These are phyloP conservation scores for Dione juno DNA, from an alignment of 2,888 invertebrate species.

Conservation along the genomic window DNA sequence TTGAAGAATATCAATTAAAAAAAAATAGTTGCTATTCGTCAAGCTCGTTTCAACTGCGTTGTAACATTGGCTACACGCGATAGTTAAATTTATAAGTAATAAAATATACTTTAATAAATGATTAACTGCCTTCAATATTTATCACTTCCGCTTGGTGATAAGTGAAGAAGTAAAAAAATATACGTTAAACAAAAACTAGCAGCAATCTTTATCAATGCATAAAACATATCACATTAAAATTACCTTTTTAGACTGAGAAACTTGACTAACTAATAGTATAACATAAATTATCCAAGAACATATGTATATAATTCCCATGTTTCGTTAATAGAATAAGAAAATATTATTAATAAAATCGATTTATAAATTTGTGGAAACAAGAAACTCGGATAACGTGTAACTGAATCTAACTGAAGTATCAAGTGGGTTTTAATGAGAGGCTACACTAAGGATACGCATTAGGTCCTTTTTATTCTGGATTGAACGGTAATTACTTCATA, in stretches of 20 bases:
- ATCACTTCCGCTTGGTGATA: constrained; percentile 5
- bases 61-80: not conserved
- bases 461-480: constrained; percentile 1
- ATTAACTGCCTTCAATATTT: not conserved
- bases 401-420: too few species aligned
- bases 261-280: not conserved
- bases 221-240: not conserved
- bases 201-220: not conserved
- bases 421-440: constrained; percentile 1
- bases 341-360: too few species aligned
- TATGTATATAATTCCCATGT: not conserved
- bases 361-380: too few species aligned
- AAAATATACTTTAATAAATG: not conserved
- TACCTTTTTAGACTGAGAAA: not conserved
- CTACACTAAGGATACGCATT: constrained; percentile 5
- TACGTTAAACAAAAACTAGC: not conserved
- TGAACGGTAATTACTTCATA: not conserved
- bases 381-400: too few species aligned
- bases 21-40: not conserved
- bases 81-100: not conserved
- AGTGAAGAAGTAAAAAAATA: not conserved
- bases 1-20: too few species aligned
- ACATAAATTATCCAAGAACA: not conserved
- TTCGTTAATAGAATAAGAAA: not conserved
- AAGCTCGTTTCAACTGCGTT: not conserved